Evolutionary conservation across 2,113 vertebrate genomes (phyloP), one percentile per base, ranked within the genome.

Genomic region (Harpagus bidentatus): DNA sequence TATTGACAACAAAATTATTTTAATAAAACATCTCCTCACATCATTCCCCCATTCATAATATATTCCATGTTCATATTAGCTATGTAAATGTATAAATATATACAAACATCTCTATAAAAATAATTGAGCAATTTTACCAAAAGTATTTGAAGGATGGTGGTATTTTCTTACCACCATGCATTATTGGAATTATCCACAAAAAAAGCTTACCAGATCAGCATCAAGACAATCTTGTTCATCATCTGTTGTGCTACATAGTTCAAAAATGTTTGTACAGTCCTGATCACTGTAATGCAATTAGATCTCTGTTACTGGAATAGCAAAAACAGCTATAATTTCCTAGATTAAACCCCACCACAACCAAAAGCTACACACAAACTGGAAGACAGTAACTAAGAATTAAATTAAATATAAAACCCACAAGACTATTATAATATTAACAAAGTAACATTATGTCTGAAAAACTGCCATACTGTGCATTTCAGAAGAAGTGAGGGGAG

Each of bases 181-280:
- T 50, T 43, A 67, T 1, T 90, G 38, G 32, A 93, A 63, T 63
- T 59, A 86, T 42, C 47, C n/a, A 40, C 32, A 58, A 25, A 56
- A 79, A 88, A 59, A 89, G 13, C 96, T 97, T 97, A 99, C 99
- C 98, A 99, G 98, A 83, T 99, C 99, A 31, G 88, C 79, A 96
- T 97, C 94, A 48, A 77, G 93, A 61, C 72, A 86, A 97, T 97
- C 98, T 79, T 98, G 93, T 93, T 99, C 99, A 81, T 99, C 99
- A 62, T 99, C 99, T 48, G 99, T 98, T 52, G 98, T 98, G 89
- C 96, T 99, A 93, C 98, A 99, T 52, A 99, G 98, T 47, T 99
- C 99, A 98, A 99, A 99, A 95, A 99, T 98, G 92, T 99, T 98
- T 83, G 97, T 98, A 96, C 98, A 99, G 77, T 98, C 98, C 74